These are phyloP conservation scores for Brachyalestes nurse DNA, from an alignment of 2,797 vertebrate species.

Conservation along the genomic window DNA sequence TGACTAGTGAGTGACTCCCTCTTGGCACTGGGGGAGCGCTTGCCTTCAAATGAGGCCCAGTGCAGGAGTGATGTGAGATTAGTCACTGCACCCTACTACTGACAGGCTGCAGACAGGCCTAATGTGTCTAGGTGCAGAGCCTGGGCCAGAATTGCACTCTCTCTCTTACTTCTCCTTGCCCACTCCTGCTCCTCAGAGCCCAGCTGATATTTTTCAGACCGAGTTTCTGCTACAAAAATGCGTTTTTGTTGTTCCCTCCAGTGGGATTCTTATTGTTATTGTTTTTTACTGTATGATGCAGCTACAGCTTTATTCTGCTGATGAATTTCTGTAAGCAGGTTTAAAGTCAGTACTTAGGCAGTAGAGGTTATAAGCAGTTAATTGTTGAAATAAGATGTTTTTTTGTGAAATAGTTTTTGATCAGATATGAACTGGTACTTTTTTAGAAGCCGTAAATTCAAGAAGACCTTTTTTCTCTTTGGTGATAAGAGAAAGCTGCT, in stretches of 20 bases:
- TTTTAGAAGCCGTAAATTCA: no score
- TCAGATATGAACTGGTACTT: no score
- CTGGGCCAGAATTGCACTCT: constrained; percentile 28
- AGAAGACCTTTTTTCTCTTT: not conserved
- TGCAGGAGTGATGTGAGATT: constrained; percentile 41
- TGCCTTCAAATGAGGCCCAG: constrained; percentile 35
- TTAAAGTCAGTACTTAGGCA: not conserved
- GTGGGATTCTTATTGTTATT: not conserved
- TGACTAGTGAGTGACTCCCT: constrained; percentile 41
- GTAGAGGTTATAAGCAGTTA: not conserved
- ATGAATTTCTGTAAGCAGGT: not conserved
- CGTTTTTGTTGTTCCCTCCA: constrained; percentile 11
- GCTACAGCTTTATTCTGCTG: constrained; percentile 18
- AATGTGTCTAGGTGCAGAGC: constrained; percentile 40
- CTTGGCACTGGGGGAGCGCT: constrained; percentile 31
- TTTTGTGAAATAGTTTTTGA: no score
- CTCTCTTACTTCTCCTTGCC: not conserved
- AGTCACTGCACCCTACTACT: constrained; percentile 42
- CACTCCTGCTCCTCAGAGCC: not conserved
- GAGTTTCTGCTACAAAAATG: constrained; percentile 4
- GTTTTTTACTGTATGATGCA: constrained; percentile 6
- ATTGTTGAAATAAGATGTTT: no score
- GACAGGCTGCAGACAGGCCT: constrained; percentile 46
- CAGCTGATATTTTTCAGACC: constrained; percentile 29
- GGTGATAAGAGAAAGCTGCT: not conserved